Evolutionary conservation across 2,113 vertebrate species (phyloP).

Genomic region (Menidia beryllina): DNA sequence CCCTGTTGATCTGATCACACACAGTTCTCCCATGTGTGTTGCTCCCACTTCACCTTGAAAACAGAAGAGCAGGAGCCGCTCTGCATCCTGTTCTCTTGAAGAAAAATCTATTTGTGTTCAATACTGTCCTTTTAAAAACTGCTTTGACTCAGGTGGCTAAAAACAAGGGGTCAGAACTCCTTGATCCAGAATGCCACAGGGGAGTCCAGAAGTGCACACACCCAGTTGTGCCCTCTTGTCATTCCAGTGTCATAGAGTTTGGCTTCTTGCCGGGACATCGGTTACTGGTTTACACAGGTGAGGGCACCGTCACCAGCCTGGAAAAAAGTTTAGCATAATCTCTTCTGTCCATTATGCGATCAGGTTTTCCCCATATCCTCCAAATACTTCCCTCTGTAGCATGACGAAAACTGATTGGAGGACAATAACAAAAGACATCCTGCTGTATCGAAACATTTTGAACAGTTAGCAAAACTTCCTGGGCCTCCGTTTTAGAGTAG

Average conservation of each 20-base stretch:
- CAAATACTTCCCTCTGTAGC: not conserved
- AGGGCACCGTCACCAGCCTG: slow-evolving; percentile 18
- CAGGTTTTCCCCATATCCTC: not conserved
- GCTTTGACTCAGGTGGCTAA: not conserved
- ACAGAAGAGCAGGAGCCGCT: not conserved
- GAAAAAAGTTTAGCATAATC: not conserved
- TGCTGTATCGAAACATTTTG: not conserved
- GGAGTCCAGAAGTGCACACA: not conserved
- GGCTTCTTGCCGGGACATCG: not conserved
- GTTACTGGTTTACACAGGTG: slow-evolving; percentile 11
- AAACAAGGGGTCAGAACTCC: not conserved
- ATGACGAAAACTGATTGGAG: not conserved
- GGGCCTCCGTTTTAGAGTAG: not conserved
- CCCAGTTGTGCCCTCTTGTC: not conserved
- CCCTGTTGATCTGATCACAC: not conserved
- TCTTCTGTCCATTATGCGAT: accelerated
- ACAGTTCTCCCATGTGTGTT: not conserved
- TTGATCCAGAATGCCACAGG: not conserved
- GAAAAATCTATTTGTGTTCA: not conserved
- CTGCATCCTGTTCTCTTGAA: not conserved
- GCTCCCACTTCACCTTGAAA: not conserved
- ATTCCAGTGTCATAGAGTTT: not conserved
- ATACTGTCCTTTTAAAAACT: not conserved
- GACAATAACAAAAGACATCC: not conserved
- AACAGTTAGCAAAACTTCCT: not conserved